Conservation (phyloP, 2,888 invertebrate genomes). For the Eupeodes latifasciatus region DNA sequence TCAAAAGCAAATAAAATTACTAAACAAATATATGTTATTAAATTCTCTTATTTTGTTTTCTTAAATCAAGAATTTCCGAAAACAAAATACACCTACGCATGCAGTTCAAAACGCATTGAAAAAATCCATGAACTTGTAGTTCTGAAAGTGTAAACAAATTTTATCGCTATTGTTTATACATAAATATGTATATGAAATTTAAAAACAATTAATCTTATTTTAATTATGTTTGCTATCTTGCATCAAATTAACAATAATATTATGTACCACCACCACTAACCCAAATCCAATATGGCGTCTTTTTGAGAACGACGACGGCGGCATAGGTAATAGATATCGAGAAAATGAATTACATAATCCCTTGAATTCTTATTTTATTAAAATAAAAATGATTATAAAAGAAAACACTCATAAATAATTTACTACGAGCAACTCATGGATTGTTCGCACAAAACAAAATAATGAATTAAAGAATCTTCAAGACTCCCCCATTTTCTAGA, state of each 20-base stretch:
- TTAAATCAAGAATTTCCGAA: not conserved
- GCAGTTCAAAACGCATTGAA: not conserved
- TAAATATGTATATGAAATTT: not conserved
- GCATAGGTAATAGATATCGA: not conserved
- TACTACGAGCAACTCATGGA: too few species aligned
- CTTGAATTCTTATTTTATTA: not conserved
- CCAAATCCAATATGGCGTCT: not conserved
- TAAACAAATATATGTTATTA: not conserved
- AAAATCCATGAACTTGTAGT: not conserved
- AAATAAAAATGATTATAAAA: not conserved
- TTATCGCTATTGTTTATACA: not conserved
- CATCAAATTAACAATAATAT: not conserved
- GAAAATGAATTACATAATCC: not conserved
- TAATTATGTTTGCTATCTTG: not conserved
- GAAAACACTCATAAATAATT: not conserved
- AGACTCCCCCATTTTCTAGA: not conserved
- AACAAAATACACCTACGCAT: not conserved
- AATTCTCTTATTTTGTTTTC: not conserved
- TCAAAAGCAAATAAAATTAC: not conserved
- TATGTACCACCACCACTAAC: not conserved
- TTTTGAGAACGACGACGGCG: not conserved
- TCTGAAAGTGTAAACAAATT: not conserved
- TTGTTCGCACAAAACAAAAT: too few species aligned
- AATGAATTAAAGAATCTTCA: too few species aligned
- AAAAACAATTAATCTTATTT: not conserved